Conservation (phyloP, 2,797 vertebrate genomes). For the Tapera naevia region DNA sequence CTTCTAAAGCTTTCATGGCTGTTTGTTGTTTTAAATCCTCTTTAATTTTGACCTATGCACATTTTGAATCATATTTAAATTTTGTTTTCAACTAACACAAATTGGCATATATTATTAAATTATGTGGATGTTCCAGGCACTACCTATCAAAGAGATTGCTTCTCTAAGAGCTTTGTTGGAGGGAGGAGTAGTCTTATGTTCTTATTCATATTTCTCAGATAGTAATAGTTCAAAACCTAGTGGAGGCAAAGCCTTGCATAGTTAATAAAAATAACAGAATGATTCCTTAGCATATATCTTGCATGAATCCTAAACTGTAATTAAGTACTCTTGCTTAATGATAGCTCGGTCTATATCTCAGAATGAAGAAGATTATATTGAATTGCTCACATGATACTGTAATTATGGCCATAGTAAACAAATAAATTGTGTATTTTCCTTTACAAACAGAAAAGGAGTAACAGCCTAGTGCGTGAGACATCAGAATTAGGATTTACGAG, state of each 20-base stretch:
- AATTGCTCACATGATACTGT: background rate
- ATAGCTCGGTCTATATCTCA: background rate
- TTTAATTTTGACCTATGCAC: constrained; percentile 13
- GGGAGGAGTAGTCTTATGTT: background rate
- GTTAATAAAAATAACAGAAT: background rate
- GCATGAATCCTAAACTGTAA: background rate
- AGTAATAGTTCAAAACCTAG: constrained; percentile 6
- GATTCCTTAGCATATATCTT: background rate
- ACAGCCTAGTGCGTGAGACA: rapidly evolving
- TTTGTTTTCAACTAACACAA: background rate
- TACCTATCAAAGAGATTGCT: background rate
- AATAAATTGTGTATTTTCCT: background rate
- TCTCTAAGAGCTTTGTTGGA: background rate
- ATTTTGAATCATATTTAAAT: constrained; percentile 21
- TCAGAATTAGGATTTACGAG: background rate
- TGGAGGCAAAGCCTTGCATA: background rate
- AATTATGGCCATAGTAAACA: constrained; percentile 14
- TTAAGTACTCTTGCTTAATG: constrained; percentile 28
- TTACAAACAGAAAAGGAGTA: background rate
- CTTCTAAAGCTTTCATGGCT: background rate
- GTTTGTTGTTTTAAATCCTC: background rate
- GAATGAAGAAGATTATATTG: background rate
- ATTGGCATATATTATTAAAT: background rate
- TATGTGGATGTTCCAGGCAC: background rate
- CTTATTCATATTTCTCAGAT: background rate